Evolutionary conservation across 2,113 vertebrate species (phyloP), one percentile per base, ranked within the genome.

Genomic region (Poeciliopsis retropinna): DNA sequence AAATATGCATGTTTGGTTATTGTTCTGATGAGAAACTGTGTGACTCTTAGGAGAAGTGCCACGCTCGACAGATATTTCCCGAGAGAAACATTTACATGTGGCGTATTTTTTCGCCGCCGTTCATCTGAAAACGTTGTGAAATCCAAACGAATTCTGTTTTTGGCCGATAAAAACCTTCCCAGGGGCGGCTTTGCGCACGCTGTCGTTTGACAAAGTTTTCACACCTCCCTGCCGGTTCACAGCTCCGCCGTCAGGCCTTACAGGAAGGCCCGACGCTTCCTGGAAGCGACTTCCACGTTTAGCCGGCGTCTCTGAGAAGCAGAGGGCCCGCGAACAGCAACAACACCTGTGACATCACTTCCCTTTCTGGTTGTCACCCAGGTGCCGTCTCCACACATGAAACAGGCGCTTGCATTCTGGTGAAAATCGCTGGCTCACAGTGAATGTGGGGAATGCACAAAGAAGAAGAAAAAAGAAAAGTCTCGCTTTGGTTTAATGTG

Each of bases 341-440:
- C 30, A 73, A 51, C 5, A 72, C 6, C 0, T 7, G 80, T 89
- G 88, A 88, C 87, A 84, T 92, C 83, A 91, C 73, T 91, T 92
- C 78, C 86, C 41, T 80, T 69, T 81, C 12, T 65, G 66, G 28
- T 60, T 65, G 70, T 76, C 83, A 77, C 51, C 54, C 78, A 79
- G 83, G 88, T 81, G 83, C 60, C 57, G 64, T 60, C 74, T 76
- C 37, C 28, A 4, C 64, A 79, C 69, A 80, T 68, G 67, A 78
- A 77, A 80, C 60, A 15, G 62, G 1, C 13, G 7, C 0, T 41
- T 60, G 70, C 14, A 17, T 63, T 70, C 66, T n/a, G 0, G 54
- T 51, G 60, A 19, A 78, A 76, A 76, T 60, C 2, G 44, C 60
- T 37, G 29, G 34, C 5, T 65, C 27, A 17, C 60, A 64, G 60